Evolutionary conservation across 2,797 vertebrate genomes (phyloP), one percentile per base, ranked within the genome.

Genomic region (Hirundo rustica): DNA sequence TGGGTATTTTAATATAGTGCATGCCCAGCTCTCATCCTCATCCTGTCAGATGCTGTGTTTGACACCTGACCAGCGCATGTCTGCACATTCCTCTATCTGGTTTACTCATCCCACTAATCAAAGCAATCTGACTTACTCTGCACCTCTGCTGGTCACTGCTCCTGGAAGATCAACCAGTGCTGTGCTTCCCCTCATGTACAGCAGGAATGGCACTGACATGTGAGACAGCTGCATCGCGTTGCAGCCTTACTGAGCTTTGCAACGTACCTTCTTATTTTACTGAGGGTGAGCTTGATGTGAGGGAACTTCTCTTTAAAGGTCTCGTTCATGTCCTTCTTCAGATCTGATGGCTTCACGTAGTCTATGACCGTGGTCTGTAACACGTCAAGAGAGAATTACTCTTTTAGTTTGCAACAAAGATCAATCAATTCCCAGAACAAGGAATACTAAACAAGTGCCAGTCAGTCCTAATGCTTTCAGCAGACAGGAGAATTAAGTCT

Each of bases 311-410:
- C 99, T 95, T 99, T 99, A 96, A 99, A 99, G 36, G 99, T 99
- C 97, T 99, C 99, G 4, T 99, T 99, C 99, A 99, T 99, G 98
- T 99, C 99, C 97, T 99, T 99, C 97, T 99, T 99, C 95, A 99
- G 99, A 98, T 99, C 99, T 4, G 99, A 99, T 91, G 99, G 99
- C 97, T 99, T 99, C 95, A 99, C 99, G 0, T 99, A 99, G 97
- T 99, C 99, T 21, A 99, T 99, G 91, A 99, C 99, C 1, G 99
- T 99, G 16, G 99, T 99, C 99, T 99, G 98, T 50, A 98, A 98
- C 65, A 97, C 11, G 17, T 9, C 12, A 65, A 88, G 45, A 88
- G 3, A 89, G 17, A 84, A 76, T 79, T 26, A 22, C 48, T 71
- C 66, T 44, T 50, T 34, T 7, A 57, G 45, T 29, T 34, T 51